Conservation (phyloP, 35 echinoderm and acorn worm genomes). For the Chiridota heheva region DNA sequence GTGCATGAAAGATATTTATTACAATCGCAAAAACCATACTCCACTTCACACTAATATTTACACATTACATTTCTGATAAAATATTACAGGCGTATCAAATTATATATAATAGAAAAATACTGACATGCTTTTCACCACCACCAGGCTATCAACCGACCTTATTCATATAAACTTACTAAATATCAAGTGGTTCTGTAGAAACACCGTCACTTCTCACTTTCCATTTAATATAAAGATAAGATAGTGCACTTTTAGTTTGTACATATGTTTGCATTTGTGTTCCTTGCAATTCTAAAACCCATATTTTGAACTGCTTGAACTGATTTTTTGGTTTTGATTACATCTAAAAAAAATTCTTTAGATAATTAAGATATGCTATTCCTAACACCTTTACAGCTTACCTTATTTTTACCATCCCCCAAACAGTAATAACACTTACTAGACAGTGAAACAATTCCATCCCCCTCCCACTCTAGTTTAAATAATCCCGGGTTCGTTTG, state of each 20-base stretch:
- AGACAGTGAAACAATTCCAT: conserved; percentile 27
- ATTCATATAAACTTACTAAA: conserved; percentile 28
- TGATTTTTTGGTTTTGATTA: conserved; percentile 2
- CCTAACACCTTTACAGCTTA: conserved; percentile 56
- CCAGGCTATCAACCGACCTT: neutral
- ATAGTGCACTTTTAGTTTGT: conserved; percentile 46
- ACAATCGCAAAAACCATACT: no score
- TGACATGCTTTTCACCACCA: no score
- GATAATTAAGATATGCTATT: neutral
- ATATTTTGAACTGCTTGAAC: neutral
- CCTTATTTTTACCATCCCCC: conserved; percentile 26
- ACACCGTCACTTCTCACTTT: conserved; percentile 45
- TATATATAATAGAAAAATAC: no score
- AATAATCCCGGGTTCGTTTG: conserved; percentile 62
- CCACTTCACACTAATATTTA: no score
- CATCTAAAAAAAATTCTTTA: conserved; percentile 39
- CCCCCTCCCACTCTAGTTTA: conserved; percentile 59
- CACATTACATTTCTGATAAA: no score
- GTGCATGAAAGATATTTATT: neutral
- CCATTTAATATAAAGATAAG: conserved; percentile 60
- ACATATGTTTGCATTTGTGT: conserved; percentile 56
- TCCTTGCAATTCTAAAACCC: conserved; percentile 30
- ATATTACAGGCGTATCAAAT: no score
- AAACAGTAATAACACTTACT: conserved; percentile 65
- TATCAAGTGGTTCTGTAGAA: conserved; percentile 38